Percentiles rank a stretch among this genome's conserved stretches.
phyloP scores from a whole-genome alignment of 2,888 invertebrate genomes.

The Melikaiella ostensackeni region DNA sequence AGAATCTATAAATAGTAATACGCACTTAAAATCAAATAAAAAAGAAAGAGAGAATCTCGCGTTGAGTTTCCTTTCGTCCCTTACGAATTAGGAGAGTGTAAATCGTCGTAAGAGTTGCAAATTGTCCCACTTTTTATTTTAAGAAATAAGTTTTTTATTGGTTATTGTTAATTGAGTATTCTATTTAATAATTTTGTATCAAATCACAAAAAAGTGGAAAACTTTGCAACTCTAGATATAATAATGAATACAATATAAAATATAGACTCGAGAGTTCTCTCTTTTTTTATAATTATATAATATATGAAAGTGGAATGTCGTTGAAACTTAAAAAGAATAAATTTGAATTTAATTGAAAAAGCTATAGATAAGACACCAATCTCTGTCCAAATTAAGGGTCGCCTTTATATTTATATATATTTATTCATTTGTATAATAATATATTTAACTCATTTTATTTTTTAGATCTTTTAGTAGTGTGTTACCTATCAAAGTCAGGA shows the following conservation, averaged over 20 bases:
- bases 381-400: constrained; percentile 49
- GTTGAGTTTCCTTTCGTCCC: constrained; percentile 3
- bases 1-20: constrained; percentile 2
- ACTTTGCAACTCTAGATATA: neutral
- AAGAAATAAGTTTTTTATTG: neutral
- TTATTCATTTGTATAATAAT: constrained; percentile 33
- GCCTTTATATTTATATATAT: constrained; percentile 39
- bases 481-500: constrained; percentile 52
- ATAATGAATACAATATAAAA: constrained; percentile 32
- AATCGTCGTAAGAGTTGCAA: constrained; percentile 18
- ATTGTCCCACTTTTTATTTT: neutral
- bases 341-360: constrained; percentile 1
- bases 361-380: constrained; percentile 12
- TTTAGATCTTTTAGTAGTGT: constrained; percentile 29
- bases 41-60: constrained; percentile 18
- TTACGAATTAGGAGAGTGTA: constrained; percentile 33
- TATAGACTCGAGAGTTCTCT: constrained; percentile 21
- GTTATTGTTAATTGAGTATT: neutral
- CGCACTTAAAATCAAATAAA: constrained; percentile 6
- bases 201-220: constrained; percentile 12
- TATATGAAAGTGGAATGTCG: neutral
- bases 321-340: neutral
- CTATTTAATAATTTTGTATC: neutral
- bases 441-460: constrained; percentile 33
- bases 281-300: constrained; percentile 20